Percentiles rank a stretch among this genome's conserved stretches.
These are phyloP conservation scores for Sogatella furcifera DNA, from an alignment of 1,140 invertebrate species.

Conservation along the genomic window DNA sequence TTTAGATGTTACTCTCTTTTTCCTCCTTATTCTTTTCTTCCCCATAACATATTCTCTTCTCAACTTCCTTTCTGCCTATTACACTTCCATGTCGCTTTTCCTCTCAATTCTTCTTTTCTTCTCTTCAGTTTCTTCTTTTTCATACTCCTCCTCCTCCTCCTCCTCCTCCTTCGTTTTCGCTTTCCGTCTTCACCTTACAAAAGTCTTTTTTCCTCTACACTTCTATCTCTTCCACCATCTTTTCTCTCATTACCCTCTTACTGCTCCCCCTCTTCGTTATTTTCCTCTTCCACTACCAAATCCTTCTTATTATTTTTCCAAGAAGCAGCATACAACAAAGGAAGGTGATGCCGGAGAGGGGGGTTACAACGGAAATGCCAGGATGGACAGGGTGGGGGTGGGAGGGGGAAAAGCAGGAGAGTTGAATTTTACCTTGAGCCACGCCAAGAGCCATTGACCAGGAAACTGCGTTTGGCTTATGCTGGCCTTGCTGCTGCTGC, in stretches of 20 bases:
- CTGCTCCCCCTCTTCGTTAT: neutral
- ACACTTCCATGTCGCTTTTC: too few relatives aligned
- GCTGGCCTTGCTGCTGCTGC: neutral
- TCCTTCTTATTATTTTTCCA: neutral
- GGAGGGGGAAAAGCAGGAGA: neutral
- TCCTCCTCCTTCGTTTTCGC: too few relatives aligned
- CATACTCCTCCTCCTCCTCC: too few relatives aligned
- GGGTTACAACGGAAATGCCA: neutral
- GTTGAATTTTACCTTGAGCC: neutral
- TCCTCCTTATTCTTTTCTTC: too few relatives aligned
- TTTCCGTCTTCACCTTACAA: too few relatives aligned
- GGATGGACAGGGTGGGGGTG: neutral
- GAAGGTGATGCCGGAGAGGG: neutral
- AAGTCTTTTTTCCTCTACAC: too few relatives aligned
- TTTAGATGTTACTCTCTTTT: too few relatives aligned
- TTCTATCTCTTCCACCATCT: neutral
- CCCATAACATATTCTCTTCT: too few relatives aligned
- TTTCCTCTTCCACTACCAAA: neutral
- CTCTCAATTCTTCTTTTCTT: too few relatives aligned
- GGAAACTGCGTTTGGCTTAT: neutral
- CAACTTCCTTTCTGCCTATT: too few relatives aligned
- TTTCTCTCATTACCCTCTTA: too few relatives aligned
- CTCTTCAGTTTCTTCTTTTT: too few relatives aligned
- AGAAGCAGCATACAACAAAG: neutral
- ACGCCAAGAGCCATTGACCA: conserved; percentile 2